These are phyloP conservation scores for Agapostemon virescens DNA, from an alignment of 2,888 invertebrate species.

Conservation along the genomic window DNA sequence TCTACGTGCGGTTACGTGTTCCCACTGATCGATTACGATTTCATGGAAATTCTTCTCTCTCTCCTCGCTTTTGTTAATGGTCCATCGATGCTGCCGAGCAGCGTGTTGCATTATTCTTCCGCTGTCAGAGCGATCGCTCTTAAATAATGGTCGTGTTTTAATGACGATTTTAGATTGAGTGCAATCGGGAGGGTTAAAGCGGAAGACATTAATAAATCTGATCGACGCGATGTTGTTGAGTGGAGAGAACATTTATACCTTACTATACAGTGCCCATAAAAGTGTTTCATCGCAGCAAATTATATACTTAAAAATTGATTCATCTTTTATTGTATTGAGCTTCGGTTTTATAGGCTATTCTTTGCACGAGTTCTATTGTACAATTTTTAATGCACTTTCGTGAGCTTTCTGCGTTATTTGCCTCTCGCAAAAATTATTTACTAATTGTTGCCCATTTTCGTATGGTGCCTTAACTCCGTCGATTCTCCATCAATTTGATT, in stretches of 20 bases:
- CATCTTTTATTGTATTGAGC: background rate
- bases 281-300: background rate
- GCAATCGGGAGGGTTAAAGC: constrained; percentile 4
- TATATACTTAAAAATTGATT: background rate
- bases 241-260: background rate
- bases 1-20: background rate
- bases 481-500: too few relatives aligned
- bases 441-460: too few relatives aligned
- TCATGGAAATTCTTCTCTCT: constrained; percentile 28
- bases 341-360: background rate
- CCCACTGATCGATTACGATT: constrained; percentile 26
- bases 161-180: background rate
- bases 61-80: constrained; percentile 24
- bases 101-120: constrained; percentile 29
- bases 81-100: constrained; percentile 10
- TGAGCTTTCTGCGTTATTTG: too few relatives aligned
- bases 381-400: background rate
- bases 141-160: constrained; percentile 21
- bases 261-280: background rate
- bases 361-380: background rate
- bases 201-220: constrained; percentile 10
- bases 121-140: constrained; percentile 14
- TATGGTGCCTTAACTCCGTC: too few relatives aligned
- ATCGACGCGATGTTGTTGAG: background rate
- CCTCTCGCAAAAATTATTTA: too few relatives aligned